Evolutionary conservation across 2,888 invertebrate genomes (phyloP).

Genomic region (Microdon myrmicae): DNA sequence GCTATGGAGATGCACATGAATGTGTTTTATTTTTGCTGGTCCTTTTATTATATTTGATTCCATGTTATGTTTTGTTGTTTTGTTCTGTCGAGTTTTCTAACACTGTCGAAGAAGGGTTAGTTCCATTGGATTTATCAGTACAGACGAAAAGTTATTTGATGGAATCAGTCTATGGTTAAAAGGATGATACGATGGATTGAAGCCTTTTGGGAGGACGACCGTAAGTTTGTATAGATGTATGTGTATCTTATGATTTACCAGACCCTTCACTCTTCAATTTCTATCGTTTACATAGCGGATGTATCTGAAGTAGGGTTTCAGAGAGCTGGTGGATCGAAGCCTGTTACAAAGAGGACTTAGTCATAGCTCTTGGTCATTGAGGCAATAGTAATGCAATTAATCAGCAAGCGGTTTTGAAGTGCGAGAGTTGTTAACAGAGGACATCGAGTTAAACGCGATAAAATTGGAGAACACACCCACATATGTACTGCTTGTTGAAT

Average conservation of each 20-base stretch:
- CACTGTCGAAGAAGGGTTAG: slow-evolving; percentile 44
- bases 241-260: too few species aligned
- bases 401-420: slow-evolving; percentile 32
- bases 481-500: too few species aligned
- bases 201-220: slow-evolving; percentile 1
- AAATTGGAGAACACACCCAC: too few species aligned
- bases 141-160: slow-evolving; percentile 50
- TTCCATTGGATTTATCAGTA: slow-evolving; percentile 50
- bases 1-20: too few species aligned
- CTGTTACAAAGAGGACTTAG: too few species aligned
- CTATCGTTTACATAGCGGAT: too few species aligned
- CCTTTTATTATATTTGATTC: too few species aligned
- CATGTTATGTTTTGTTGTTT: not conserved
- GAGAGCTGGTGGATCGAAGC: slow-evolving; percentile 5
- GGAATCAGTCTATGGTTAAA: slow-evolving; percentile 46
- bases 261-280: too few species aligned
- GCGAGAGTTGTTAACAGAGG: too few species aligned
- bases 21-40: too few species aligned
- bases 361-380: slow-evolving; percentile 15
- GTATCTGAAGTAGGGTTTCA: slow-evolving; percentile 20
- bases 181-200: slow-evolving; percentile 32
- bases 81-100: slow-evolving; percentile 31
- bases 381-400: slow-evolving; percentile 45
- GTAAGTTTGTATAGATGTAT: not conserved
- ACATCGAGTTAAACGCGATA: too few species aligned